phyloP scores from a whole-genome alignment of 2,888 invertebrate species.

The Ptychoptera contaminata region DNA sequence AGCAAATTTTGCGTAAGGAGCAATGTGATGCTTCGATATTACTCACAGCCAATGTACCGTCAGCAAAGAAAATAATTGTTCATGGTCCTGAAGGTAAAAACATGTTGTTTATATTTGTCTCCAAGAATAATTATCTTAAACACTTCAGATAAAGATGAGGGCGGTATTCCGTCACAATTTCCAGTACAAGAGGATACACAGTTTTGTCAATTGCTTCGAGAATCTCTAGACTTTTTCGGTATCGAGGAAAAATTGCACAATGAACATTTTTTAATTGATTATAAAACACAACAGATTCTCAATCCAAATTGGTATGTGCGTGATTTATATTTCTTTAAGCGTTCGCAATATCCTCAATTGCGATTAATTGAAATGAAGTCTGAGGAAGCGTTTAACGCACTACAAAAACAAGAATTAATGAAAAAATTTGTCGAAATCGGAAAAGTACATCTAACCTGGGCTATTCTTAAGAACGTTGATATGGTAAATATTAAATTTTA shows the following conservation, averaged over 20 bases:
- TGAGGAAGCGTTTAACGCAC: slow-evolving; percentile 73
- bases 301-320: slow-evolving; percentile 90
- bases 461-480: slow-evolving; percentile 79
- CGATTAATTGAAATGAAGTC: slow-evolving; percentile 87
- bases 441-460: slow-evolving; percentile 84
- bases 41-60: slow-evolving; percentile 96
- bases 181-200: slow-evolving; percentile 97
- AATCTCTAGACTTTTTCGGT: slow-evolving; percentile 92
- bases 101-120: not conserved
- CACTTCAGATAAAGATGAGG: slow-evolving; percentile 49
- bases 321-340: slow-evolving; percentile 87
- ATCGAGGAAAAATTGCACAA: slow-evolving; percentile 80
- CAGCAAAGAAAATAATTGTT: slow-evolving; percentile 96
- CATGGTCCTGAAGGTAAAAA: slow-evolving; percentile 51
- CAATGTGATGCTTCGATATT: slow-evolving; percentile 97
- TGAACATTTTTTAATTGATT: slow-evolving; percentile 91
- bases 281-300: slow-evolving; percentile 95
- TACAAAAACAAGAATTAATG: slow-evolving; percentile 79
- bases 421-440: slow-evolving; percentile 96
- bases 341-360: slow-evolving; percentile 95
- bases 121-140: not conserved
- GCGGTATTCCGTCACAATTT: slow-evolving; percentile 95
- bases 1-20: slow-evolving; percentile 95
- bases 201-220: slow-evolving; percentile 85
- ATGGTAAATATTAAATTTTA: slow-evolving; percentile 53